phyloP scores from a whole-genome alignment of 2,113 vertebrate genomes.

The Seriola aureovittata region DNA sequence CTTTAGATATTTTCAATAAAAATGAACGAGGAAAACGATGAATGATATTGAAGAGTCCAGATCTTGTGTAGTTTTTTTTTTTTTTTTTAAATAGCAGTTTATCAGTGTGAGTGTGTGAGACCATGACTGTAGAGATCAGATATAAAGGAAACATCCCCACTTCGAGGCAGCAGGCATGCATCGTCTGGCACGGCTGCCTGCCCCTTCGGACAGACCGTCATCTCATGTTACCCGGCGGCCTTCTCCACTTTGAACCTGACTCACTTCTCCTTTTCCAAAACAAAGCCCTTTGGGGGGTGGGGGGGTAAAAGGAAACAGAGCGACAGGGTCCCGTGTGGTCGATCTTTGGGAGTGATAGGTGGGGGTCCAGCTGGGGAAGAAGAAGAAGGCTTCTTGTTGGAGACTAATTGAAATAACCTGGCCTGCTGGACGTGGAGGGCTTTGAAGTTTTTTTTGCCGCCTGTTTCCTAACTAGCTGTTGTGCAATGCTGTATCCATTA shows the following conservation, averaged over 20 bases:
- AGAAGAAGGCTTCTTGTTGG: constrained; percentile 49
- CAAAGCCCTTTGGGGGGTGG: constrained; percentile 49
- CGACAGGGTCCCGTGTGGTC: constrained; percentile 60
- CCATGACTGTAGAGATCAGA: constrained; percentile 11
- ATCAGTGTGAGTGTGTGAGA: background rate
- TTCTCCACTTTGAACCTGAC: constrained; percentile 73
- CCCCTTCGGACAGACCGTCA: constrained; percentile 25
- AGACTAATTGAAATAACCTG: constrained; percentile 78
- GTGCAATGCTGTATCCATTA: constrained; percentile 62
- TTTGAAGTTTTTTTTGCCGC: constrained; percentile 67
- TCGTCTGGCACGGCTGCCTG: constrained; percentile 20
- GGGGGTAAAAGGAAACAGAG: constrained; percentile 46
- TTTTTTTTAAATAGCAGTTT: background rate
- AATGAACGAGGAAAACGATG: background rate
- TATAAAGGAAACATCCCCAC: constrained; percentile 10
- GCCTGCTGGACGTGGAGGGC: constrained; percentile 44
- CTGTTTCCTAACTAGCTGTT: constrained; percentile 49
- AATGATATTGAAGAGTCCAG: background rate
- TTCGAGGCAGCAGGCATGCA: background rate
- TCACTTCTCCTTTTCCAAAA: constrained; percentile 64
- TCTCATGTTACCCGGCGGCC: constrained; percentile 59
- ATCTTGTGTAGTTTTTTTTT: background rate
- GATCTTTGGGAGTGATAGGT: constrained; percentile 64
- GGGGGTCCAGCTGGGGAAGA: constrained; percentile 65
- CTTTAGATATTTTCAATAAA: background rate